phyloP scores from a whole-genome alignment of 2,888 invertebrate species.

The Rhogogaster chlorosoma region DNA sequence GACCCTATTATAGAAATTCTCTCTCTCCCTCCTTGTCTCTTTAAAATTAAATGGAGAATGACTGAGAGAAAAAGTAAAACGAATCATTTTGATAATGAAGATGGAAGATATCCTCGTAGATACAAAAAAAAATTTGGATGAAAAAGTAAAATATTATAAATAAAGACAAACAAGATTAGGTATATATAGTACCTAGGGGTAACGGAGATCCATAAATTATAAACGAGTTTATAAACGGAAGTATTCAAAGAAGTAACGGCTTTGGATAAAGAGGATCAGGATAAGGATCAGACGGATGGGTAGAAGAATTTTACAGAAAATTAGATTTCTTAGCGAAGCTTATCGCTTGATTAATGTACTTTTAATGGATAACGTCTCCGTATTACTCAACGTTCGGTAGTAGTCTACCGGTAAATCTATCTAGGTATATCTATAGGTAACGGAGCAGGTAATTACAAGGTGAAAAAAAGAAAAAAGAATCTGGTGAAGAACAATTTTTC shows the following conservation, averaged over 20 bases:
- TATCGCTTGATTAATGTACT: slow-evolving; percentile 49
- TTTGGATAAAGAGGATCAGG: slow-evolving; percentile 28
- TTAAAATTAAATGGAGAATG: no score
- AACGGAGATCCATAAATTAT: slow-evolving; percentile 31
- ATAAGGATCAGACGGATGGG: slow-evolving; percentile 35
- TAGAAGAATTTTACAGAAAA: slow-evolving; percentile 43
- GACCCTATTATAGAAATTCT: not conserved
- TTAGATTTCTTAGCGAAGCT: slow-evolving; percentile 34
- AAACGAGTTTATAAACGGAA: slow-evolving; percentile 35
- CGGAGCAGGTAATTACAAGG: not conserved
- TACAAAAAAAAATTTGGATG: not conserved
- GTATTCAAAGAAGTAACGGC: slow-evolving; percentile 43
- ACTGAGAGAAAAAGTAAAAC: not conserved
- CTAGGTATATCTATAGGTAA: not conserved
- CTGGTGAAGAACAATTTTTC: not conserved
- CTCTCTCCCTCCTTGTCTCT: not conserved
- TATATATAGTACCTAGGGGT: not conserved
- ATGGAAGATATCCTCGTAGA: not conserved
- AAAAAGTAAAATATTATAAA: not conserved
- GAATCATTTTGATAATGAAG: not conserved
- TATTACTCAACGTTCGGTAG: not conserved
- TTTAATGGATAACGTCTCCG: slow-evolving; percentile 41
- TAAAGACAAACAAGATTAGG: not conserved
- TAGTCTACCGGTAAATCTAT: not conserved
- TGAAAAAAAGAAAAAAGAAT: not conserved